Evolutionary conservation across 2,113 vertebrate species (phyloP), one percentile per base, ranked within the genome.

Genomic region (Phalacrocorax brasilianus): DNA sequence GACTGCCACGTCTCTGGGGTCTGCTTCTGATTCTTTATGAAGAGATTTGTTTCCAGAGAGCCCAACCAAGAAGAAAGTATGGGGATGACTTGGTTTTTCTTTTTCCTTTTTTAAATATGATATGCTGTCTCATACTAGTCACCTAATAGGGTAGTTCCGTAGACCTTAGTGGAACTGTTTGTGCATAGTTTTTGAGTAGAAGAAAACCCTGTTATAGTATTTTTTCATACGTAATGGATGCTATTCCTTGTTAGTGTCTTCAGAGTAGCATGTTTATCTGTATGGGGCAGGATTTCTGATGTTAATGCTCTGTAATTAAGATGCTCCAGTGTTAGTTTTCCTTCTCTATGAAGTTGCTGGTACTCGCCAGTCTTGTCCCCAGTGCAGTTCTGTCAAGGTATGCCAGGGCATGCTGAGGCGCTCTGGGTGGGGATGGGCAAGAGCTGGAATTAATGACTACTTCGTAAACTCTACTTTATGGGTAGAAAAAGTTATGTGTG

Each of bases 331-430:
- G 12, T 8, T 58, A n/a, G 8, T 65, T 55, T 81, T 72, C 24
- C 8, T 49, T 35, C 56, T 40, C 70, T 35, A 12, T 33, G 45
- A 26, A 56, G 26, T 9, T 85, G 40, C 13, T 78, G 66, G 13
- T 47, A 5, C n/a, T 77, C 55, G 14, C 2, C 45, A 23, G 9
- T 6, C 4, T 55, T 18, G 24, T 59, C 30, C 5, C 12, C 61
- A 52, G 14, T 0, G 5, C 45, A 8, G 6, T 3, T 10, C n/a
- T 44, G 12, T 4, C 55, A 21, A 16, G 58, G 26, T 24, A 4
- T 4, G 9, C 6, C 32, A 33, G 32, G 47, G n/a, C 24, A 27
- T 17, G 5, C n/a, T 26, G 24, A 44, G 22, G 21, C 4, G 3
- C 8, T 47, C 5, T 2, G 9, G 14, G 7, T n/a, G 32, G 15